Base-by-base conservation (phyloP, 2,797 vertebrate genomes). In the Acanthornis magna region DNA sequence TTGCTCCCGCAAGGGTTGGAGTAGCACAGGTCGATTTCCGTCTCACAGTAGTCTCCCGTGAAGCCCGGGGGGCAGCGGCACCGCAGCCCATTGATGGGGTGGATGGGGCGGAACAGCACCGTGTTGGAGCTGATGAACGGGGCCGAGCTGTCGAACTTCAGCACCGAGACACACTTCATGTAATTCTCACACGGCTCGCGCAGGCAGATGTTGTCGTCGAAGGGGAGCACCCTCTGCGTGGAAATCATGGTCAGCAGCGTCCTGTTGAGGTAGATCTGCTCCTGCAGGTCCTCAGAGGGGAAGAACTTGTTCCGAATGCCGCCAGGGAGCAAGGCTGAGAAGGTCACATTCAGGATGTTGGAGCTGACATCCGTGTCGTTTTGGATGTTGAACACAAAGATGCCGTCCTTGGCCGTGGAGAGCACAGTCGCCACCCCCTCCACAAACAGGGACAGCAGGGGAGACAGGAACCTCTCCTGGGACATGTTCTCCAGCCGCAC, bases 111-210 rank as follows among this genome's bases (percentile, higher is more conserved):
- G 96, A 99, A 99, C 61, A 99, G 98, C 68, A 99, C 99, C 0
- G 99, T 99, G 93, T 99, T 97, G 7, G 99, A 99, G 86, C 98
- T 98, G 95, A 99, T 98, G 97, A 99, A 99, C 1, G 99, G 99
- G 3, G 99, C 99, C 0, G 99, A 99, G 97, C 98, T 99, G 98
- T 99, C 99, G 0, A 99, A 99, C 96, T 98, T 98, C 60, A 99
- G 98, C 60, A 99, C 99, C 0, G 99, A 99, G n/a, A 99, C 99
- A 0, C 99, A 99, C 96, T 99, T 99, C 99, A 99, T 99, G 98
- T 99, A 99, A 98, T 99, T 99, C 98, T 99, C 99, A 5, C 99
- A 99, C n/a, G 99, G 99, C 97, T 99, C 99, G 0, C 99, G 98
- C 93, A 99, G 96, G 96, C 99, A 99, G 97, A 99, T 99, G 98